phyloP scores from a whole-genome alignment of 2,113 vertebrate genomes.

The Epinephelus moara region DNA sequence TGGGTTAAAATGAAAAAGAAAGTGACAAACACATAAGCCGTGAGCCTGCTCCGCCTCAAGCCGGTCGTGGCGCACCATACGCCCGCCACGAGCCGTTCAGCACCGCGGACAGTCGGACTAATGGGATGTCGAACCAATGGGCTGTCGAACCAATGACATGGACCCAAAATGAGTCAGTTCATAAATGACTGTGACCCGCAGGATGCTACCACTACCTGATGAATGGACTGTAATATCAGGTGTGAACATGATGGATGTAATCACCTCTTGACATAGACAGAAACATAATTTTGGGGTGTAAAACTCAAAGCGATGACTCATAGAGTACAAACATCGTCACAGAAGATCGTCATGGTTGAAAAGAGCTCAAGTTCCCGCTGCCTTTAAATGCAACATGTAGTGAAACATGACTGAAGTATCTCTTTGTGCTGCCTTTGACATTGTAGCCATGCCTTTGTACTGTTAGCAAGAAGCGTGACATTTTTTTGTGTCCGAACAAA shows the following conservation, averaged over 20 bases:
- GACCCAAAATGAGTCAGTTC: neutral
- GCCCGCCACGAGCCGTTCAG: too few species aligned
- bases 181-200: neutral
- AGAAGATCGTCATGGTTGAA: neutral
- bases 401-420: constrained; percentile 33
- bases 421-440: constrained; percentile 52
- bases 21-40: too few species aligned
- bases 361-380: constrained; percentile 50
- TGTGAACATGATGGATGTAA: constrained; percentile 23
- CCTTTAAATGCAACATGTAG: constrained; percentile 54
- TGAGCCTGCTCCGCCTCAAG: too few species aligned
- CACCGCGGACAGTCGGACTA: too few species aligned
- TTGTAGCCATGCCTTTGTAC: constrained; percentile 61
- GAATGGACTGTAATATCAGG: constrained; percentile 2
- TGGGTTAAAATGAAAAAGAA: too few species aligned
- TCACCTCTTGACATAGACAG: neutral
- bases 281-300: neutral
- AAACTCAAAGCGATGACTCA: constrained; percentile 31
- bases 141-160: too few species aligned
- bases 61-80: too few species aligned
- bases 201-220: neutral
- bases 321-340: neutral
- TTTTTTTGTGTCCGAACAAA: constrained; percentile 42
- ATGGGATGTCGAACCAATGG: too few species aligned
- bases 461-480: constrained; percentile 28